These are phyloP conservation scores for Hylaeus volcanicus DNA, from an alignment of 1,140 invertebrate genomes.

Conservation along the genomic window DNA sequence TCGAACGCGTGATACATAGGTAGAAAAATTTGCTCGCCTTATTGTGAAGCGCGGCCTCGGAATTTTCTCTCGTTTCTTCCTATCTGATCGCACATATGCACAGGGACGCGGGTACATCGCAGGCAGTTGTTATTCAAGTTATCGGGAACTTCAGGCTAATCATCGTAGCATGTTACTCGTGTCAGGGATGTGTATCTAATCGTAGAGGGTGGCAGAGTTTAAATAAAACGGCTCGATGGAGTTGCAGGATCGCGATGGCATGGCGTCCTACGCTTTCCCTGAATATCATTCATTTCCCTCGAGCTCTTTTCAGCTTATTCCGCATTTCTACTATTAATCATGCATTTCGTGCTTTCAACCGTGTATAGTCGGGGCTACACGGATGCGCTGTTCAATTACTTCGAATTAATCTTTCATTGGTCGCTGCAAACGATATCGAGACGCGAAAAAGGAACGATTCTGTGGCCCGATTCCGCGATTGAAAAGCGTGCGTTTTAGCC, in stretches of 20 bases:
- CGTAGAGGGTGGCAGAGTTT: not conserved
- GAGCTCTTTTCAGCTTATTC: not conserved
- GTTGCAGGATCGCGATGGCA: not conserved
- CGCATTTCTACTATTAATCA: not conserved
- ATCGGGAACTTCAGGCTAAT: slow-evolving; percentile 26
- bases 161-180: not conserved
- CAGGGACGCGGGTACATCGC: not conserved
- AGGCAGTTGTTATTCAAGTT: not conserved
- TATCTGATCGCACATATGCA: not conserved
- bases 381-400: not conserved
- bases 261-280: not conserved
- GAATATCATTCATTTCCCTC: not conserved
- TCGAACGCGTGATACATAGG: no score
- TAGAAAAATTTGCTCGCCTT: no score
- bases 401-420: not conserved
- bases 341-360: not conserved
- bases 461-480: not conserved
- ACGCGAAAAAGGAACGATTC: not conserved
- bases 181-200: not conserved
- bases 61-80: not conserved
- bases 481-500: not conserved
- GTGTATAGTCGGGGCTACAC: not conserved
- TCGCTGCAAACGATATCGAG: not conserved
- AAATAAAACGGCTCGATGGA: slow-evolving; percentile 24
- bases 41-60: no score